Evolutionary conservation across 2,888 invertebrate species (phyloP), one percentile per base, ranked within the genome.

Genomic region (Sesia apiformis): DNA sequence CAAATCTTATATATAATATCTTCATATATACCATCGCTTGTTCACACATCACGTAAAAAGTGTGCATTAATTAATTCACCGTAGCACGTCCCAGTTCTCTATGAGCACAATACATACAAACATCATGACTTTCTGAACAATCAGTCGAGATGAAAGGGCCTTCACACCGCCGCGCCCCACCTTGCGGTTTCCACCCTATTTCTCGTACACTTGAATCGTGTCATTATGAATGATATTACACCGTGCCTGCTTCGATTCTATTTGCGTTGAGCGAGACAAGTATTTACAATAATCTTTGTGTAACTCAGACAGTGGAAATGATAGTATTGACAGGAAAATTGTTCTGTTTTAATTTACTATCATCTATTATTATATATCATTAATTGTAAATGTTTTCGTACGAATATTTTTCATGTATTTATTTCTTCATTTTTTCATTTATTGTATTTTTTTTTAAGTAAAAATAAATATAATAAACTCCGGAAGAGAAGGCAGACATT

Each of bases 111-210:
- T 46, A 46, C 46, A 46, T 46, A 46, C 46, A 46, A 46, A 46
- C 46, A 46, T 46, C 46, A 46, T 46, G 46, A 46, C 46, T 46
- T 61, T 59, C 52, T 57, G 62, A 59, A 57, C 60, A 60, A 65
- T 62, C 60, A 58, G 60, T 55, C 58, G 52, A 61, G 60, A 63
- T 62, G 58, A 62, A 63, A 63, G 57, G 60, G 61, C 59, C 58
- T 56, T 53, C 49, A 54, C 50, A 52, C 39, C 39, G 51, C 42
- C 23, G 38, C 52, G 58, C 58, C 57, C 60, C 63, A 58, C 61
- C 61, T 60, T 66, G 67, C 63, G 67, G 67, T 66, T 63, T 60
- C 56, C 61, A 61, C 64, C 67, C 63, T 63, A 60, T 69, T 65
- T 64, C 63, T 60, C 64, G 61, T 59, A 54, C 57, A 62, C 63